Evolutionary conservation across 1,140 invertebrate species (phyloP).

Genomic region (Arctopsyche grandis): DNA sequence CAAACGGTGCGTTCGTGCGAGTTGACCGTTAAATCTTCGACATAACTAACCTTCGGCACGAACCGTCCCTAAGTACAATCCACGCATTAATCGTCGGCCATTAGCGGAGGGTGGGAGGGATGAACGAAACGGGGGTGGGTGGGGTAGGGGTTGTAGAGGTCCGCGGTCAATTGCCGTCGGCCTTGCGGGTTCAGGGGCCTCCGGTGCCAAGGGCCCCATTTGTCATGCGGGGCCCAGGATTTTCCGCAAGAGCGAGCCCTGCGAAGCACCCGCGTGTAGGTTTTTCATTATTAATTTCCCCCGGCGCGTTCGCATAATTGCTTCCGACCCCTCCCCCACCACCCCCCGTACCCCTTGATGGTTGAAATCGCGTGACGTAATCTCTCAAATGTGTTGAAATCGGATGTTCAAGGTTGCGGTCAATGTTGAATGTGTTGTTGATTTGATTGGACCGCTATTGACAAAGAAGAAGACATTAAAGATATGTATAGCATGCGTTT

Average conservation of each 20-base stretch:
- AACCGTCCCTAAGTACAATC: neutral
- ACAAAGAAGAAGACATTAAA: too few relatives aligned
- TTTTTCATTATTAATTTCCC: slow-evolving; percentile 39
- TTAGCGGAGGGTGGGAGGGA: too few relatives aligned
- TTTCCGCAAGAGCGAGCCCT: slow-evolving; percentile 25
- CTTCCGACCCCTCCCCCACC: neutral
- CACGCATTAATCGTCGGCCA: neutral
- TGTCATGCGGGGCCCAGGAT: slow-evolving; percentile 15
- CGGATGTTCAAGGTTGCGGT: too few relatives aligned
- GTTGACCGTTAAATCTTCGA: too few relatives aligned
- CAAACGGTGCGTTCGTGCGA: too few relatives aligned
- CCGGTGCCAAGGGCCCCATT: slow-evolving; percentile 27
- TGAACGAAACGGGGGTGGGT: too few relatives aligned
- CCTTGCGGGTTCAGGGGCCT: slow-evolving; percentile 24
- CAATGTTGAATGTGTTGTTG: too few relatives aligned
- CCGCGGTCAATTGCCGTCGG: slow-evolving; percentile 8
- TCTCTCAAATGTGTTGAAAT: neutral
- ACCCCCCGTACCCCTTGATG: neutral
- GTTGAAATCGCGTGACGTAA: too few relatives aligned
- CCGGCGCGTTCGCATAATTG: too few relatives aligned
- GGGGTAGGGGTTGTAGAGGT: too few relatives aligned
- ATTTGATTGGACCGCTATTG: too few relatives aligned
- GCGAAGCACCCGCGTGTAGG: neutral
- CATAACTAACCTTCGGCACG: neutral
- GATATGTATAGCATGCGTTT: too few relatives aligned